These are phyloP conservation scores for Gymnobelideus leadbeateri DNA, from an alignment of 2,113 vertebrate species.

Conservation along the genomic window DNA sequence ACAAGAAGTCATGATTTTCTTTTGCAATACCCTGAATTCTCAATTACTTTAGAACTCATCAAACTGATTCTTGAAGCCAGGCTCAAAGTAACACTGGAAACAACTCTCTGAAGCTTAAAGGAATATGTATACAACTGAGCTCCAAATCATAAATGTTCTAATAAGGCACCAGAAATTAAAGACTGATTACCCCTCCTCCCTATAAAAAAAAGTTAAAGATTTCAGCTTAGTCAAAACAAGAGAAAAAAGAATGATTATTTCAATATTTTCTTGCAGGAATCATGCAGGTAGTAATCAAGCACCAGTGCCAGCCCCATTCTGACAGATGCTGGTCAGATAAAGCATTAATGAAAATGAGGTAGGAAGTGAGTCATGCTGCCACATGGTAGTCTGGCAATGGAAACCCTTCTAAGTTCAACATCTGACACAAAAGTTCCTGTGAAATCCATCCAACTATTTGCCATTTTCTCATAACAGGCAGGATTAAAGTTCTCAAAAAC, in stretches of 20 bases:
- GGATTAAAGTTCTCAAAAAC: slow-evolving; percentile 6
- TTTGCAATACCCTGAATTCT: not conserved
- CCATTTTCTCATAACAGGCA: not conserved
- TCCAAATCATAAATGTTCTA: slow-evolving; percentile 51
- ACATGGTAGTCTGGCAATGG: not conserved
- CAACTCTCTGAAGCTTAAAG: slow-evolving; percentile 36
- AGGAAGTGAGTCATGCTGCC: not conserved
- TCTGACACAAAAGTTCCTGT: slow-evolving; percentile 1
- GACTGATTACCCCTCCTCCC: not conserved
- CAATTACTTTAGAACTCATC: slow-evolving; percentile 61
- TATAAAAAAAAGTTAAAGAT: slow-evolving; percentile 35
- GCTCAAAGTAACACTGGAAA: not conserved
- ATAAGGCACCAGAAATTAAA: not conserved
- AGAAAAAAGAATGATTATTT: slow-evolving; percentile 2
- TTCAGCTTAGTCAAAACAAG: slow-evolving; percentile 31
- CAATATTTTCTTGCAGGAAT: slow-evolving; percentile 24
- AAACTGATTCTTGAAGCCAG: slow-evolving; percentile 23
- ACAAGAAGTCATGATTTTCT: slow-evolving; percentile 29
- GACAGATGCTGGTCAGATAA: slow-evolving; percentile 24
- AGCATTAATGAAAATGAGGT: slow-evolving; percentile 19
- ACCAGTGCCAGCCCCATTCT: not conserved
- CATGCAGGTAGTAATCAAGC: slow-evolving; percentile 5
- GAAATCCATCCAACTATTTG: not conserved
- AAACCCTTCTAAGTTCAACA: not conserved
- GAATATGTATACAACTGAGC: slow-evolving; percentile 28